Evolutionary conservation across 2,888 invertebrate genomes (phyloP).

Genomic region (Macrophya alboannulata): DNA sequence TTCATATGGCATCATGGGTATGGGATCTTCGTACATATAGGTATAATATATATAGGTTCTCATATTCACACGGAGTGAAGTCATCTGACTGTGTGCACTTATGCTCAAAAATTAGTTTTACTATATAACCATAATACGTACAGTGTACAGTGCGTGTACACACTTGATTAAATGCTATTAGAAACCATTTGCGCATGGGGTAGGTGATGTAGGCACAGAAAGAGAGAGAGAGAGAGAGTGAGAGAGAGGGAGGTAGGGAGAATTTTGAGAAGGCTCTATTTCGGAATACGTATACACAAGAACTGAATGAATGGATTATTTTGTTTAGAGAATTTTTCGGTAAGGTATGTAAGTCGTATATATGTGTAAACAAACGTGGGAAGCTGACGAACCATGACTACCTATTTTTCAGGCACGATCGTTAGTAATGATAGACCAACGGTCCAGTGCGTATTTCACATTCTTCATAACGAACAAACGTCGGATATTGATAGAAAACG

Average conservation of each 20-base stretch:
- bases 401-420: no score
- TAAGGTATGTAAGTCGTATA: no score
- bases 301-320: not conserved
- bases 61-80: conserved; percentile 77
- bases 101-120: conserved; percentile 79
- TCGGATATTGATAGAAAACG: no score
- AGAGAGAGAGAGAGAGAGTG: conserved; percentile 57
- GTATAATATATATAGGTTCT: no score
- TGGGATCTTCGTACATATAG: no score
- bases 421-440: no score
- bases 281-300: not conserved
- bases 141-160: conserved; percentile 69
- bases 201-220: no score
- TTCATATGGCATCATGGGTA: no score
- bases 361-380: conserved; percentile 10
- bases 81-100: conserved; percentile 76
- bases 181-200: conserved; percentile 69
- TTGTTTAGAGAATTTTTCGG: not conserved
- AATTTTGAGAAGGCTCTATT: not conserved
- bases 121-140: conserved; percentile 65
- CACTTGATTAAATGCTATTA: conserved; percentile 79
- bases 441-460: no score
- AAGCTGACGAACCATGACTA: not conserved
- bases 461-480: no score
- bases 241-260: not conserved